Evolutionary conservation across 2,797 vertebrate genomes (phyloP).

Genomic region (Sciaenops ocellatus): DNA sequence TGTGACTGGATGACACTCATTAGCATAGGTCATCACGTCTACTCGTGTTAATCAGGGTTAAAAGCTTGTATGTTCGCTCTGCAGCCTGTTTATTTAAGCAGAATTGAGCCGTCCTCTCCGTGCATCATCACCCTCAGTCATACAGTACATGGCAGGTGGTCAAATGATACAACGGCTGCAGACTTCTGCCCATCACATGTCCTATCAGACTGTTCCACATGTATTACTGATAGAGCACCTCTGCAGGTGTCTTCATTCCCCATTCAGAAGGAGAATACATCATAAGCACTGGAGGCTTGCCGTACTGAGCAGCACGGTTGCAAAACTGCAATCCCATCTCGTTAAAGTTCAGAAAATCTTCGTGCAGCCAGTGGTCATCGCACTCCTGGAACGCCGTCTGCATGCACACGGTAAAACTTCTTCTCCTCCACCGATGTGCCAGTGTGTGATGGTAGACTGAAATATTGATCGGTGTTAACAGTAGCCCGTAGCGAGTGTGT

Average conservation of each 20-base stretch:
- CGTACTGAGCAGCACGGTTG: not conserved
- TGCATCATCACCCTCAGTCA: not conserved
- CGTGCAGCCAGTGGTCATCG: not conserved
- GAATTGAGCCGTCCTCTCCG: not conserved
- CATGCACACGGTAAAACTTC: too few species aligned
- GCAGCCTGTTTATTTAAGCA: not conserved
- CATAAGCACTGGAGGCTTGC: too few species aligned
- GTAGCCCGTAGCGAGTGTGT: too few species aligned
- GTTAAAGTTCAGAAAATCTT: not conserved
- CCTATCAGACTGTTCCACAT: too few species aligned
- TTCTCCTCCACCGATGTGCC: not conserved
- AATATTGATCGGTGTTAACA: too few species aligned
- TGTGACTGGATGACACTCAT: constrained; percentile 25
- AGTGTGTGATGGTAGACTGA: too few species aligned
- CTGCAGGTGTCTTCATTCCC: not conserved
- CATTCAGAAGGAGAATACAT: not conserved
- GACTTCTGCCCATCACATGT: not conserved
- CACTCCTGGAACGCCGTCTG: not conserved
- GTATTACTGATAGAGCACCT: not conserved
- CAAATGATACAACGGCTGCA: not conserved
- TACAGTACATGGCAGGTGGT: not conserved
- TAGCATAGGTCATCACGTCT: constrained; percentile 27
- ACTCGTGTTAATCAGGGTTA: constrained; percentile 25
- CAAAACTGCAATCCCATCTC: not conserved
- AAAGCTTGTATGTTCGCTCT: constrained; percentile 16